Evolutionary conservation across 1,140 invertebrate species (phyloP).

Genomic region (Aphaenogaster floridana): DNA sequence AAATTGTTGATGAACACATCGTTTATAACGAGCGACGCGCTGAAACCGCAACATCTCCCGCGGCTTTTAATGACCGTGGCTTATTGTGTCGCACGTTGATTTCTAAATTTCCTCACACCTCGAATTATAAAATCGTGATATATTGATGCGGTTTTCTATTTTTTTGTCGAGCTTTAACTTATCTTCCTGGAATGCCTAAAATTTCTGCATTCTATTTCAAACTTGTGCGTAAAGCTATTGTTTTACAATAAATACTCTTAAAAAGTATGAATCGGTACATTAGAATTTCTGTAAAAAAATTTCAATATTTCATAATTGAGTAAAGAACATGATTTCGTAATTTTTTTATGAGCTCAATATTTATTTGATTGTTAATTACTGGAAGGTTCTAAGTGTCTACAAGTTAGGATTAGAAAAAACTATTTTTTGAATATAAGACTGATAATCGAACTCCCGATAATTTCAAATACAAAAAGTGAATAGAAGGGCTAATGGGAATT

Average conservation of each 20-base stretch:
- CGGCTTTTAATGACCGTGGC: slow-evolving; percentile 54
- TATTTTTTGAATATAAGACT: too few relatives aligned
- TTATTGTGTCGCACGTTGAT: neutral
- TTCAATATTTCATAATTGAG: neutral
- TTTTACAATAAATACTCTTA: neutral
- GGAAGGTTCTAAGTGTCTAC: neutral
- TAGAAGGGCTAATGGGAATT: too few relatives aligned
- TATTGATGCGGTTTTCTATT: slow-evolving; percentile 21
- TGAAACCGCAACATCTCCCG: slow-evolving; percentile 56
- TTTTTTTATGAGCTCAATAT: neutral
- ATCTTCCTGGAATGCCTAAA: neutral
- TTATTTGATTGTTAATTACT: neutral
- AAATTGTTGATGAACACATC: slow-evolving; percentile 49
- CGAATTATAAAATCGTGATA: slow-evolving; percentile 21
- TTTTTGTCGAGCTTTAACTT: neutral
- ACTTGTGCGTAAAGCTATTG: neutral
- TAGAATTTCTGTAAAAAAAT: neutral
- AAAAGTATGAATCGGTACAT: neutral
- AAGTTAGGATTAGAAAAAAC: neutral
- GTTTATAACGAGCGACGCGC: neutral
- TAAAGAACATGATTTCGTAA: neutral
- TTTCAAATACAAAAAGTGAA: too few relatives aligned
- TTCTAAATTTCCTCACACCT: slow-evolving; percentile 26
- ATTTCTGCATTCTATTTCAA: neutral
- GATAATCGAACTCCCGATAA: too few relatives aligned